Evolutionary conservation across 1,140 invertebrate species (phyloP), one percentile per base, ranked within the genome.

Genomic region (Phenacoccus solenopsis): DNA sequence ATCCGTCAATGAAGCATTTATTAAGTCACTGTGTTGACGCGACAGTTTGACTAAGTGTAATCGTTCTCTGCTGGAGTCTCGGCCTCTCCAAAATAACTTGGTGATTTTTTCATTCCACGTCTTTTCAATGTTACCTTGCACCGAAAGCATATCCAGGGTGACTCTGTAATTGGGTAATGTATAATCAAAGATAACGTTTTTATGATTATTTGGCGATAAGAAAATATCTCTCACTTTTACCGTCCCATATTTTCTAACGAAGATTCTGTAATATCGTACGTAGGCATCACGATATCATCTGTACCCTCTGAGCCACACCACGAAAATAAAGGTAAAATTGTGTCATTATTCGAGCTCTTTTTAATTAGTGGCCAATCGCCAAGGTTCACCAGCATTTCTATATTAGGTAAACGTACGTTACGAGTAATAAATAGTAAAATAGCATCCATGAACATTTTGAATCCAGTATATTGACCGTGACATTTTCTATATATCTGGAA

Each of bases 361-460:
- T 82, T 79, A 0, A 86, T 83, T 13, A 98, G 79, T 12, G 96
- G 95, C 94, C 94, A 98, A 80, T 98, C 95, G 20, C 95, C 95
- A 16, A 98, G 82, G 81, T 98, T 98, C 28, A 93, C 84, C 74
- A 96, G 88, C 74, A 98, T 87, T 79, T 98, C 94, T 70, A 92
- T 79, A 81, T 98, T 89, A 13, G 94, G 93, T 59, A 98, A 78
- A 22, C 79, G 72, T n/a, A 90, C 86, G 84, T 95, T 95, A 73
- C 93, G 81, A 12, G 86, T 78, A 16, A 98, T 76, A 0, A 93
- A 95, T 27, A 94, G 77, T 21, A 98, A 80, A 72, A 95, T 90
- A 67, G 87, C 86, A 81, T 98, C 95, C 78, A 90, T 87, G 80
- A 98, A 98, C 85, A 95, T 94, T 78, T 94, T 94, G 78, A 98